Evolutionary conservation across 2,888 invertebrate species (phyloP).

Genomic region (Apamea monoglypha): DNA sequence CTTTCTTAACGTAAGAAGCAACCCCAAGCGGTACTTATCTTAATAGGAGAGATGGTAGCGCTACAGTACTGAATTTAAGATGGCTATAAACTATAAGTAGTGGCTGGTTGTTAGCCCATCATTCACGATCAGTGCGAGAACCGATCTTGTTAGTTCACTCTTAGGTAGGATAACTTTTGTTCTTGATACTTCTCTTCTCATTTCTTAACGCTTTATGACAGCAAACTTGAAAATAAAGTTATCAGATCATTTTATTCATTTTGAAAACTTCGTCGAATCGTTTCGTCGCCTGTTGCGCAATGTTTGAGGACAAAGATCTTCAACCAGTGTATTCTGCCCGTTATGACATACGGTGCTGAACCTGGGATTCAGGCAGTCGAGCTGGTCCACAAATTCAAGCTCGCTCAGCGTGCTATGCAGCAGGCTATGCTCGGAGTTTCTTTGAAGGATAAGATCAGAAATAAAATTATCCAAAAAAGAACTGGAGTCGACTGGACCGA

Average conservation of each 20-base stretch:
- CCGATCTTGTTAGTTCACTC: constrained; percentile 32
- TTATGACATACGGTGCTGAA: background rate
- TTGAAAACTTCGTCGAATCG: background rate
- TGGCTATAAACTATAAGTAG: constrained; percentile 49
- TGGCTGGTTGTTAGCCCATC: constrained; percentile 25
- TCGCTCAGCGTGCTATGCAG: background rate
- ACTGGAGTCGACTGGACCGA: background rate
- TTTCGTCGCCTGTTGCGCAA: background rate
- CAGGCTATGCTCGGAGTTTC: background rate
- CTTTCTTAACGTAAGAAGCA: constrained; percentile 32
- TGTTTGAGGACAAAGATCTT: background rate
- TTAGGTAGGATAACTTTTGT: constrained; percentile 24
- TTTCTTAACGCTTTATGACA: constrained; percentile 7
- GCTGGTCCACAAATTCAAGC: background rate
- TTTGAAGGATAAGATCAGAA: background rate
- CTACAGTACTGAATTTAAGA: constrained; percentile 37
- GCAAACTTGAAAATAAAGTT: background rate
- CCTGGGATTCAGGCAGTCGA: background rate
- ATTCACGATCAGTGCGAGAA: constrained; percentile 30
- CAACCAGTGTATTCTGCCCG: too few species aligned
- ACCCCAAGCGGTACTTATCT: constrained; percentile 42
- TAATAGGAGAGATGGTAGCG: constrained; percentile 35
- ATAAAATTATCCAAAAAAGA: background rate
- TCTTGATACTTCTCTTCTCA: constrained; percentile 14
- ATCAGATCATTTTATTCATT: background rate